Evolutionary conservation across 1,140 invertebrate species (phyloP).

Genomic region (Lethrus apterus): DNA sequence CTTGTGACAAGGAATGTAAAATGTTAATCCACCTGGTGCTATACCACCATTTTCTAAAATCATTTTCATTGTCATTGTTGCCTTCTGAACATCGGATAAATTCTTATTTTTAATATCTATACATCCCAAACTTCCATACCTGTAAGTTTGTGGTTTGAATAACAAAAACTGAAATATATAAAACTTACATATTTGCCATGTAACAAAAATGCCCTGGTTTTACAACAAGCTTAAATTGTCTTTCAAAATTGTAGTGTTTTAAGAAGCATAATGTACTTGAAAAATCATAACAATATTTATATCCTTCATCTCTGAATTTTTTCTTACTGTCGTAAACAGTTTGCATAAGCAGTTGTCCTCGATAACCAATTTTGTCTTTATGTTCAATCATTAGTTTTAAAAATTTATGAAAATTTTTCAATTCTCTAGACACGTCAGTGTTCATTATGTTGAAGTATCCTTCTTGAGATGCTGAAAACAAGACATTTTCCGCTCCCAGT

Average conservation of each 20-base stretch:
- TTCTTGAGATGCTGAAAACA: slow-evolving; percentile 55
- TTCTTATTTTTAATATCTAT: slow-evolving; percentile 43
- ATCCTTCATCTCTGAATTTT: slow-evolving; percentile 17
- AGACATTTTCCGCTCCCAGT: slow-evolving; percentile 54
- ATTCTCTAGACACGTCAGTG: slow-evolving; percentile 51
- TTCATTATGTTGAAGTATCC: slow-evolving; percentile 54
- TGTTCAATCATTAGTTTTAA: slow-evolving; percentile 56
- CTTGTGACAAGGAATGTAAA: slow-evolving; percentile 47
- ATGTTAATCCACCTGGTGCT: slow-evolving; percentile 53
- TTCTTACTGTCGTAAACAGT: slow-evolving; percentile 9
- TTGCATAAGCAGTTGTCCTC: slow-evolving; percentile 54
- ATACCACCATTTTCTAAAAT: slow-evolving; percentile 44
- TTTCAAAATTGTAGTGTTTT: slow-evolving; percentile 53
- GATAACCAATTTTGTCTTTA: slow-evolving; percentile 56
- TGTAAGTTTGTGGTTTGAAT: slow-evolving; percentile 19
- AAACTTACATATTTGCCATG: slow-evolving; percentile 44
- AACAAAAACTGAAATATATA: slow-evolving; percentile 4
- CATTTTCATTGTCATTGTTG: slow-evolving; percentile 27
- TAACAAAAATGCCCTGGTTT: slow-evolving; percentile 51
- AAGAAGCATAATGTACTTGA: slow-evolving; percentile 57
- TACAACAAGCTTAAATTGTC: slow-evolving; percentile 55
- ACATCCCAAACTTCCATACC: slow-evolving; percentile 45
- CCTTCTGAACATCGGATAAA: slow-evolving; percentile 43
- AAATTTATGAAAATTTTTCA: slow-evolving; percentile 54
- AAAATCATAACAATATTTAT: slow-evolving; percentile 54